Evolutionary conservation across 2,797 vertebrate genomes (phyloP).

Genomic region (Centroberyx gerrardi): DNA sequence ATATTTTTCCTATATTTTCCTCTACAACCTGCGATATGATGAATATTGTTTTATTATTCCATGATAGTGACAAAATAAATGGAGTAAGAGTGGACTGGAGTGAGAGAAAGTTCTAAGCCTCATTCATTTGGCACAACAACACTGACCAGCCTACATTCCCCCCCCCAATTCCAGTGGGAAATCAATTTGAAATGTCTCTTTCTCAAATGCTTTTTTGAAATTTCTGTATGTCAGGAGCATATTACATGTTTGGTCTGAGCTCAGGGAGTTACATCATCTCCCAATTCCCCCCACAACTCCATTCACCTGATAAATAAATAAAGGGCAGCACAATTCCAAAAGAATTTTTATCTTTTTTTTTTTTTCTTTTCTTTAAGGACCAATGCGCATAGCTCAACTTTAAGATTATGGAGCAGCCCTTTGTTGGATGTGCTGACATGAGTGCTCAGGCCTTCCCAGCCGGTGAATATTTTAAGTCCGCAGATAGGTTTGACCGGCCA

Average conservation of each 20-base stretch:
- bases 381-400: slow-evolving; percentile 40
- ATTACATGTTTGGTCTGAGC: slow-evolving; percentile 20
- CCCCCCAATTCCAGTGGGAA: slow-evolving; percentile 20
- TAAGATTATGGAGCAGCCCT: slow-evolving; percentile 54
- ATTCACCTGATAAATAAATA: slow-evolving; percentile 44
- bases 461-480: slow-evolving; percentile 63
- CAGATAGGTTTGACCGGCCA: slow-evolving; percentile 35
- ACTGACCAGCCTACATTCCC: slow-evolving; percentile 7
- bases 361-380: not conserved
- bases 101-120: slow-evolving; percentile 2
- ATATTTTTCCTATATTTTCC: not conserved
- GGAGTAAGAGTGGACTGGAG: not conserved
- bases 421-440: slow-evolving; percentile 52
- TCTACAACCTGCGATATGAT: not conserved
- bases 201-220: not conserved
- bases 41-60: not conserved
- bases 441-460: slow-evolving; percentile 35
- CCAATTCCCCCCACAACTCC: slow-evolving; percentile 13
- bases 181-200: slow-evolving; percentile 24
- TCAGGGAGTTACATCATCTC: slow-evolving; percentile 11
- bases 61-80: not conserved
- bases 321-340: slow-evolving; percentile 32
- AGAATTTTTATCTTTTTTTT: slow-evolving; percentile 16
- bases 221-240: slow-evolving; percentile 16
- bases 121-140: not conserved